These are phyloP conservation scores for Andrena trimmerana DNA, from an alignment of 2,888 invertebrate genomes.

Conservation along the genomic window DNA sequence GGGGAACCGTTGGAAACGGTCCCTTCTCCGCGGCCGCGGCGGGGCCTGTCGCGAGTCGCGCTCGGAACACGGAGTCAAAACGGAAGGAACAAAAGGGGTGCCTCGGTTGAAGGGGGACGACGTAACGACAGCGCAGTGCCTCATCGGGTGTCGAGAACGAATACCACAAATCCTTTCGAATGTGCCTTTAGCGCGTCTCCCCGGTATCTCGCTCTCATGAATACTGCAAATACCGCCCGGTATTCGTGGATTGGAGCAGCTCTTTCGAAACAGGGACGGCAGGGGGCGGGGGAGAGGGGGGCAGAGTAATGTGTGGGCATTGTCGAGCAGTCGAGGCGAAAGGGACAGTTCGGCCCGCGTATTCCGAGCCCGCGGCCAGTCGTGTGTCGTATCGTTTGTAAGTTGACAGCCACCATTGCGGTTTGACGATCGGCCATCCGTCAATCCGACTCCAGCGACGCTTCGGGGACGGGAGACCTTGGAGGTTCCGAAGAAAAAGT, in stretches of 20 bases:
- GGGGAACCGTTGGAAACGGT: slow-evolving; percentile 18
- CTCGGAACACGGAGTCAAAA: slow-evolving; percentile 42
- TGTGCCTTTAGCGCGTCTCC: slow-evolving; percentile 73
- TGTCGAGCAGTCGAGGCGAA: slow-evolving; percentile 58
- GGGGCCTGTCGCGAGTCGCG: slow-evolving; percentile 42
- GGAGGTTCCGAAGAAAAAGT: slow-evolving; percentile 73
- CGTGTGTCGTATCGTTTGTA: slow-evolving; percentile 82
- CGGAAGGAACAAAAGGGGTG: slow-evolving; percentile 50
- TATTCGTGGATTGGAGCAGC: slow-evolving; percentile 70
- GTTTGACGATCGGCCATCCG: slow-evolving; percentile 74
- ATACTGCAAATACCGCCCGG: slow-evolving; percentile 77
- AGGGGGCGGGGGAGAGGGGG: not conserved
- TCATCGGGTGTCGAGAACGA: slow-evolving; percentile 75
- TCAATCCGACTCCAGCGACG: slow-evolving; percentile 72
- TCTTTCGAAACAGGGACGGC: slow-evolving; percentile 44
- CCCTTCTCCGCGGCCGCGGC: slow-evolving; percentile 1
- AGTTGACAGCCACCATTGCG: slow-evolving; percentile 80
- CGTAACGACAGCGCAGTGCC: slow-evolving; percentile 61
- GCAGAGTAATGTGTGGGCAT: slow-evolving; percentile 59
- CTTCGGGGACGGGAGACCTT: slow-evolving; percentile 62
- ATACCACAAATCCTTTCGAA: slow-evolving; percentile 73
- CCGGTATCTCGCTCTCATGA: slow-evolving; percentile 75
- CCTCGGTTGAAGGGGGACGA: slow-evolving; percentile 46
- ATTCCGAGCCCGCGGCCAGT: slow-evolving; percentile 70
- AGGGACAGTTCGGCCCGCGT: slow-evolving; percentile 61